Percentiles rank a stretch among this genome's conserved stretches.
Evolutionary conservation across 2,888 invertebrate species (phyloP).

Genomic region (Punctoribates punctum): DNA sequence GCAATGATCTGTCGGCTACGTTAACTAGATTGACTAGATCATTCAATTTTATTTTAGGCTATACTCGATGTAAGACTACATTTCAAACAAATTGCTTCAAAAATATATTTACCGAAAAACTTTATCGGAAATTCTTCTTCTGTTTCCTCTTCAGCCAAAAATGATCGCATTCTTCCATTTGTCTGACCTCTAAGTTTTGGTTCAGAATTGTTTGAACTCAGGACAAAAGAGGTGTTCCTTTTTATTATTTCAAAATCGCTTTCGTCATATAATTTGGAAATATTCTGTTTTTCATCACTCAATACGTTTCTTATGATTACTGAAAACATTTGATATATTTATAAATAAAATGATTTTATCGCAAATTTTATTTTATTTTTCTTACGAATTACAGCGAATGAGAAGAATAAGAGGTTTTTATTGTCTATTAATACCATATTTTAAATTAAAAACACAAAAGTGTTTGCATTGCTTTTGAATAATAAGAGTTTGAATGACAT

Average conservation of each 20-base stretch:
- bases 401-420: background rate
- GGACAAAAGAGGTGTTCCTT: no score
- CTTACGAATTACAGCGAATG: background rate
- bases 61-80: no score
- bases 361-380: background rate
- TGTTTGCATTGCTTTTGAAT: background rate
- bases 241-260: background rate
- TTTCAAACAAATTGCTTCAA: no score
- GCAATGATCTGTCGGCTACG: no score
- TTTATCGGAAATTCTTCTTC: no score
- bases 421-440: background rate
- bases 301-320: background rate
- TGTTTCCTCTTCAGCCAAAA: background rate
- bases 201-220: no score
- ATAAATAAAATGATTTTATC: background rate
- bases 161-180: conserved; percentile 1
- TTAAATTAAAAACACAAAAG: background rate
- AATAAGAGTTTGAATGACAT: background rate
- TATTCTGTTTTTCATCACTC: background rate
- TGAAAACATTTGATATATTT: background rate
- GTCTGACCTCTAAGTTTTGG: background rate
- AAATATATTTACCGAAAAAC: no score
- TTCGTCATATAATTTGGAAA: background rate
- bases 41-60: no score
- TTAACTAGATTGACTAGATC: no score